These are phyloP conservation scores for Halyomorpha halys DNA, from an alignment of 1,140 invertebrate genomes.

Conservation along the genomic window DNA sequence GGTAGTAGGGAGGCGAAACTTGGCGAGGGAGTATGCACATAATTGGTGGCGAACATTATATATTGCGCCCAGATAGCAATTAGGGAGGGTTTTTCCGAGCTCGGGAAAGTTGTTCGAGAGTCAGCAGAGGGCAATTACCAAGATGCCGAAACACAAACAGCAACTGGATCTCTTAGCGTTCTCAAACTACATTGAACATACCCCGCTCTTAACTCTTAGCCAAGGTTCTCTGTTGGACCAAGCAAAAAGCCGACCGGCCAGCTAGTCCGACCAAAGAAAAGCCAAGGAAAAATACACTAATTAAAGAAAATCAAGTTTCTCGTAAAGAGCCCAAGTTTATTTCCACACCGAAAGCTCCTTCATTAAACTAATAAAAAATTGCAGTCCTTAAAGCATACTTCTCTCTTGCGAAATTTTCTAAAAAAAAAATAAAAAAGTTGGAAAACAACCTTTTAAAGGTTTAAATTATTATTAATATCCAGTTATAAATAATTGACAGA, in stretches of 20 bases:
- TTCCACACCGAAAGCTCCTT: too few relatives aligned
- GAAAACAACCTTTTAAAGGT: too few relatives aligned
- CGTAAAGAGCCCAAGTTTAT: too few relatives aligned
- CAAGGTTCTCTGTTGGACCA: neutral
- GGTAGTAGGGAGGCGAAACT: too few relatives aligned
- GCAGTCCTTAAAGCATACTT: too few relatives aligned
- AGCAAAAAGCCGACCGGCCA: neutral
- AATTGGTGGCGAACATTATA: conserved; percentile 5
- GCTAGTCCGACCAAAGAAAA: neutral
- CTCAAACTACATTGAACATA: neutral
- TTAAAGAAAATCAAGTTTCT: too few relatives aligned
- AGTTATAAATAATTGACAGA: too few relatives aligned
- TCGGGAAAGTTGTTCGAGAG: conserved; percentile 6
- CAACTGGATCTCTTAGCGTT: neutral
- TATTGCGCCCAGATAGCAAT: conserved; percentile 12
- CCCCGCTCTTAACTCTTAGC: neutral
- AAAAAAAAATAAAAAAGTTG: too few relatives aligned
- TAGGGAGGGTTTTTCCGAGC: conserved; percentile 16
- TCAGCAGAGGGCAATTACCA: conserved; percentile 22
- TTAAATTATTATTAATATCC: too few relatives aligned
- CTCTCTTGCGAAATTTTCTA: too few relatives aligned
- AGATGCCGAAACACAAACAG: conserved; percentile 22
- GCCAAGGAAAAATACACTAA: too few relatives aligned
- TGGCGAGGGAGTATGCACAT: neutral
- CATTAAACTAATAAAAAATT: too few relatives aligned